Conservation (phyloP, 2,888 invertebrate genomes). For the Yponomeuta plumbellus region DNA sequence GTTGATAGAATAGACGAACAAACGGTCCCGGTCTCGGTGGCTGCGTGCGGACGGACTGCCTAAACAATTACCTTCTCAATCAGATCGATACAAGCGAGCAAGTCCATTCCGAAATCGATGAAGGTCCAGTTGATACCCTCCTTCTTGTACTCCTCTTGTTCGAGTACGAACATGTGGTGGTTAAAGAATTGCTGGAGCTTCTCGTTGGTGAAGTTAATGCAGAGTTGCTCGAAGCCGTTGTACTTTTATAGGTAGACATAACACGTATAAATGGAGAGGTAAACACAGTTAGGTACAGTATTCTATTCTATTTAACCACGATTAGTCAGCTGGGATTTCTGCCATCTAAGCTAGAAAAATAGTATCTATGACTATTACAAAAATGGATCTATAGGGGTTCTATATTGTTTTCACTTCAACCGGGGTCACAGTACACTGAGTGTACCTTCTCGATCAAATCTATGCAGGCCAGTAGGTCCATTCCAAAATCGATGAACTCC, state of each 20-base stretch:
- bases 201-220: conserved; percentile 99
- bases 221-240: conserved; percentile 98
- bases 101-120: conserved; percentile 98
- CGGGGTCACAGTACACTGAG: conserved; percentile 39
- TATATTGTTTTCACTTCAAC: conserved; percentile 23
- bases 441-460: conserved; percentile 98
- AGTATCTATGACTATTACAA: conserved; percentile 7
- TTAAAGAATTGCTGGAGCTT: conserved; percentile 99
- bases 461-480: conserved; percentile 99
- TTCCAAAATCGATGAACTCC: conserved; percentile 99
- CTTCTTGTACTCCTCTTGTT: conserved; percentile 96
- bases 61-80: conserved; percentile 87
- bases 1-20: conserved; percentile 7
- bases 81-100: conserved; percentile 96
- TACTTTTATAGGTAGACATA: conserved; percentile 74
- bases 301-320: conserved; percentile 21
- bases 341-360: conserved; percentile 14
- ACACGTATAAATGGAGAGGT: conserved; percentile 42
- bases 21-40: not conserved
- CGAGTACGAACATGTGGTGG: conserved; percentile 98
- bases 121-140: conserved; percentile 97
- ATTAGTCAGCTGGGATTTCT: conserved; percentile 19
- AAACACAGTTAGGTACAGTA: conserved; percentile 40
- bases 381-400: conserved; percentile 15
- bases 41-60: conserved; percentile 1